phyloP scores from a whole-genome alignment of 2,113 vertebrate genomes.

The Hypocryptadius cinnamomeus region DNA sequence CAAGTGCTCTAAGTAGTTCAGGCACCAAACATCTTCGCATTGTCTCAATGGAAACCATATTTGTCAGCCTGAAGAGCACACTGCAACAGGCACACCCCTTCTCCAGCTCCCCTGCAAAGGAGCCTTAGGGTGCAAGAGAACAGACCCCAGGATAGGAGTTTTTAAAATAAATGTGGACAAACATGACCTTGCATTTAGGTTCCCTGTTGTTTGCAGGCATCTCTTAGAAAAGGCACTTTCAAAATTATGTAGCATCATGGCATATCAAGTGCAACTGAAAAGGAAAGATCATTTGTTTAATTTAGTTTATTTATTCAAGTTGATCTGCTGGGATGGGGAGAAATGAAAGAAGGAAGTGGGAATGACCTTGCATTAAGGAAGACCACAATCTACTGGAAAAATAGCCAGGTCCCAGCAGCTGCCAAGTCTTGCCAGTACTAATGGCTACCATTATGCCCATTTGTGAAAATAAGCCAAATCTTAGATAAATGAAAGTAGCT shows the following conservation, averaged over 20 bases:
- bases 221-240: background rate
- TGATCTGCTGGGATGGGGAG: background rate
- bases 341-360: slow-evolving; percentile 13
- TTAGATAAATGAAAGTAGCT: background rate
- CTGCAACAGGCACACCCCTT: background rate
- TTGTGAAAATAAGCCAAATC: slow-evolving; percentile 33
- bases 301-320: background rate
- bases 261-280: background rate
- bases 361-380: slow-evolving; percentile 49
- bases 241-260: background rate
- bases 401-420: slow-evolving; percentile 1
- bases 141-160: rapidly evolving
- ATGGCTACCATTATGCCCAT: slow-evolving; percentile 22
- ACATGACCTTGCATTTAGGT: background rate
- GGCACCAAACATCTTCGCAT: background rate
- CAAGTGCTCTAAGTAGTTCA: background rate
- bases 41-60: background rate
- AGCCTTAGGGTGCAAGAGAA: background rate
- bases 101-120: background rate
- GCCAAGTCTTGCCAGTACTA: slow-evolving; percentile 29
- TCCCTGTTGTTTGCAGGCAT: background rate
- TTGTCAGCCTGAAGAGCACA: background rate
- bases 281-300: background rate
- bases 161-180: background rate
- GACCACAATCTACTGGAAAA: background rate